Evolutionary conservation across 2,797 vertebrate species (phyloP).

Genomic region (Chrosomus eos): DNA sequence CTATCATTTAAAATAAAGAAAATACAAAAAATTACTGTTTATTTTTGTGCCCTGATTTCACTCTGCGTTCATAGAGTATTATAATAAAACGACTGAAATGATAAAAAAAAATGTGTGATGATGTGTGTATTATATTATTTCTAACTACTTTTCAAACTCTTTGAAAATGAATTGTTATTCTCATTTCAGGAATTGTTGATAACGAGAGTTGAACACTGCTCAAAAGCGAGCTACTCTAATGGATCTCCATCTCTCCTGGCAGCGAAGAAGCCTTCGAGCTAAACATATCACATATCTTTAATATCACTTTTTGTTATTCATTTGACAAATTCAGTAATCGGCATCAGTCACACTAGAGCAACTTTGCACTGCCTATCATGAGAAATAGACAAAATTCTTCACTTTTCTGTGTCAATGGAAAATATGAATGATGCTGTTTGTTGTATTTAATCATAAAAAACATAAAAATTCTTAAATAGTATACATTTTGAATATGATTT

Average conservation of each 20-base stretch:
- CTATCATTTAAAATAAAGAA: neutral
- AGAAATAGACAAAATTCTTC: neutral
- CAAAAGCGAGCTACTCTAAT: conserved; percentile 71
- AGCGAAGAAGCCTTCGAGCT: neutral
- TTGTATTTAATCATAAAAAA: neutral
- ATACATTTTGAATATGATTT: neutral
- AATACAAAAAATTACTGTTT: neutral
- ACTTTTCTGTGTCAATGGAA: neutral
- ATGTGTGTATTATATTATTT: neutral
- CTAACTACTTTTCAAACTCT: neutral
- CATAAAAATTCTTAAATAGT: neutral
- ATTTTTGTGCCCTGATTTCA: neutral
- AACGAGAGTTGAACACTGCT: conserved; percentile 66
- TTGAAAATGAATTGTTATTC: neutral
- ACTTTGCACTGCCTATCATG: neutral
- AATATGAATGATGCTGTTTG: neutral
- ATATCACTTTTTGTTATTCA: neutral
- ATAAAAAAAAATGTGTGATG: neutral
- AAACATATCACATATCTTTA: neutral
- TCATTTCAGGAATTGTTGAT: conserved; percentile 68
- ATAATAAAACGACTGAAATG: neutral
- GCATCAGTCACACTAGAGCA: neutral
- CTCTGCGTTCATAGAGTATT: neutral
- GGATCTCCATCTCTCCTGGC: conserved; percentile 73
- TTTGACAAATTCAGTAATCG: neutral